Evolutionary conservation across 2,113 vertebrate genomes (phyloP).

Genomic region (Sprattus sprattus): DNA sequence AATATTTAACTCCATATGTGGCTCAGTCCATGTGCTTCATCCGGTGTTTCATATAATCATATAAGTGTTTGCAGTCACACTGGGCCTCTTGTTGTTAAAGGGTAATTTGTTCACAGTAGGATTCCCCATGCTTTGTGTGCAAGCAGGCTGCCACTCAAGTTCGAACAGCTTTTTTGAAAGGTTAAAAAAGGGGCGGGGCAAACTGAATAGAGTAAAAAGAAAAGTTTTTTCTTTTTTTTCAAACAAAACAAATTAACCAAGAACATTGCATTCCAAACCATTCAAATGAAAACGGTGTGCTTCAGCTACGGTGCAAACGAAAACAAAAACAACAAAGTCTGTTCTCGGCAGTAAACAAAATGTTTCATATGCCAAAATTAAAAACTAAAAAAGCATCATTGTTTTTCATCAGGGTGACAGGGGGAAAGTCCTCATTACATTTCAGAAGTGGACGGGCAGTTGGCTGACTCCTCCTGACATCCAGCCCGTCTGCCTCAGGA

Average conservation of each 20-base stretch:
- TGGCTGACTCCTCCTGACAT: constrained; percentile 8
- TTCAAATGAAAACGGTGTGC: background rate
- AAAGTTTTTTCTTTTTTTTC: background rate
- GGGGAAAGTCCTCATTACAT: background rate
- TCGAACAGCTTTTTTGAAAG: too few relatives aligned
- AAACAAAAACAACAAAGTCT: background rate
- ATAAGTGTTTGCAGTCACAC: too few relatives aligned
- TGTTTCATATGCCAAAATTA: background rate
- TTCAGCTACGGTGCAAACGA: background rate
- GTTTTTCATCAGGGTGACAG: background rate
- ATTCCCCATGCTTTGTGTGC: too few relatives aligned
- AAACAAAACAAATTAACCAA: background rate
- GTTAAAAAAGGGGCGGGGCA: too few relatives aligned
- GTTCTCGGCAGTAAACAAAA: background rate
- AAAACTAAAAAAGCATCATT: background rate
- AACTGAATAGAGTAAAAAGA: too few relatives aligned
- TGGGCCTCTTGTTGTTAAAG: too few relatives aligned
- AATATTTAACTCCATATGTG: background rate
- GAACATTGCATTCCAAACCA: background rate
- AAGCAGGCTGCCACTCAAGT: too few relatives aligned
- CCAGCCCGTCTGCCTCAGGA: constrained; percentile 15
- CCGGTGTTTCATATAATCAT: too few relatives aligned
- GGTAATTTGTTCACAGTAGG: too few relatives aligned
- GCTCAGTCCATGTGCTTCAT: too few relatives aligned
- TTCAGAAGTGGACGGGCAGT: background rate